Evolutionary conservation across 2,888 invertebrate species (phyloP), one percentile per base, ranked within the genome.

Genomic region (Lepidocyrtoides sp.): DNA sequence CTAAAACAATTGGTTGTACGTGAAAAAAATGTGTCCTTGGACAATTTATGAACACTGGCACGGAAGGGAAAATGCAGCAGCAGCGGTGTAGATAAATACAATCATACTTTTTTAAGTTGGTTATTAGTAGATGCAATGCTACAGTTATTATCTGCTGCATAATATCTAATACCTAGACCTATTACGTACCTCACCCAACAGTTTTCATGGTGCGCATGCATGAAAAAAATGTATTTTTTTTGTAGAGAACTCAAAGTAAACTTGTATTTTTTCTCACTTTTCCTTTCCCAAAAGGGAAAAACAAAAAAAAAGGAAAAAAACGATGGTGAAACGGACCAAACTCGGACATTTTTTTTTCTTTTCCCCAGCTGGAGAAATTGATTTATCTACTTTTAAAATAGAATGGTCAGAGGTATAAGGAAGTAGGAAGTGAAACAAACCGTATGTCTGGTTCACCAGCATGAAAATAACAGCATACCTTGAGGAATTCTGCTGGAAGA

Each of bases 361-460:
- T 51, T 57, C 36, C n/a, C 36, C 57, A 57, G 81, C 81, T 57
- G 81, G 29, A 81, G 48, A 79, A 88, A 88, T 88, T 88, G 88
- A 88, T 88, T 88, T 88, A 88, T 88, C 81, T 81, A 88, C 69
- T 88, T 88, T 88, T 88, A 88, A 88, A 88, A 51, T 88, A 20
- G 81, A 66, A 48, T 77, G 77, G 77, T 77, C 77, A 77, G 17
- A 77, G 48, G 77, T n/a, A 51, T 14, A 51, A 48, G 26, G 77
- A 81, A 57, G 17, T 57, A 54, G 81, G 57, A 57, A 57, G 36
- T 77, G 51, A 77, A 51, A 26, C 29, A 51, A 51, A 29, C 20
- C 69, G 17, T 69, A 26, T 41, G 63, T 14, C 41, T 41, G 2
- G 3, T 48, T 48, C 2, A 1, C 29, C 29, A 7, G n/a, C 2